Evolutionary conservation across 2,797 vertebrate species (phyloP).

Genomic region (Myotis vivesi): DNA sequence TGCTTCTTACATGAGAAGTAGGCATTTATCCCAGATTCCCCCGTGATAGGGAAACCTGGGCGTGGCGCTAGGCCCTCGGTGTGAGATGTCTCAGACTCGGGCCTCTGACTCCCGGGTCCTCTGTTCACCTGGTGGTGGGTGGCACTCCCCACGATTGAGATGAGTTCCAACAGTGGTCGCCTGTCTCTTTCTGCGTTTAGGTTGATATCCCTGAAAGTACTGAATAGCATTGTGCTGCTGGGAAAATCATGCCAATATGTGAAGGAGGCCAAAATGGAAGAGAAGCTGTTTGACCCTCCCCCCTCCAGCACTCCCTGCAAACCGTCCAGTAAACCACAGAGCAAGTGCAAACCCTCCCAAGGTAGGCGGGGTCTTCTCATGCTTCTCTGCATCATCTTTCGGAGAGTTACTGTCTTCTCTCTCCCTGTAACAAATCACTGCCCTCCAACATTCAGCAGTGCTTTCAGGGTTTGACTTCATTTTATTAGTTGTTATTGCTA

Average conservation of each 20-base stretch:
- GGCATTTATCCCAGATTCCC: background rate
- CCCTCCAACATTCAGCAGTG: accelerated
- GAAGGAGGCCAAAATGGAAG: constrained; percentile 97
- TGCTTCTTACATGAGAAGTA: background rate
- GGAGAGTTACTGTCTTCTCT: background rate
- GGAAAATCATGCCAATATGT: constrained; percentile 97
- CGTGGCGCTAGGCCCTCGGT: accelerated
- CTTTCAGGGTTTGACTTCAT: background rate
- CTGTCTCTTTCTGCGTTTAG: constrained; percentile 80
- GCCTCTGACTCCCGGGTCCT: accelerated
- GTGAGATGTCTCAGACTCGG: accelerated
- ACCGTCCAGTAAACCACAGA: constrained; percentile 83
- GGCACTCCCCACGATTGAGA: accelerated
- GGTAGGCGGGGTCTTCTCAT: constrained; percentile 76
- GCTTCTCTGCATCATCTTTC: background rate
- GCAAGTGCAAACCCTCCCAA: constrained; percentile 82
- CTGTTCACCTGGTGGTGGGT: background rate
- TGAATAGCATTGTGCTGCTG: constrained; percentile 96
- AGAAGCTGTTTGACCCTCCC: constrained; percentile 90
- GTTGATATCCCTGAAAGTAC: constrained; percentile 94
- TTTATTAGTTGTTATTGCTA: background rate
- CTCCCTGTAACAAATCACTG: background rate
- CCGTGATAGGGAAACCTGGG: background rate
- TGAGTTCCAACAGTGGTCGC: accelerated
- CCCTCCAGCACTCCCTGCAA: constrained; percentile 86